Base-by-base conservation (phyloP, 2,113 vertebrate genomes). In the Todiramphus saurophagus region DNA sequence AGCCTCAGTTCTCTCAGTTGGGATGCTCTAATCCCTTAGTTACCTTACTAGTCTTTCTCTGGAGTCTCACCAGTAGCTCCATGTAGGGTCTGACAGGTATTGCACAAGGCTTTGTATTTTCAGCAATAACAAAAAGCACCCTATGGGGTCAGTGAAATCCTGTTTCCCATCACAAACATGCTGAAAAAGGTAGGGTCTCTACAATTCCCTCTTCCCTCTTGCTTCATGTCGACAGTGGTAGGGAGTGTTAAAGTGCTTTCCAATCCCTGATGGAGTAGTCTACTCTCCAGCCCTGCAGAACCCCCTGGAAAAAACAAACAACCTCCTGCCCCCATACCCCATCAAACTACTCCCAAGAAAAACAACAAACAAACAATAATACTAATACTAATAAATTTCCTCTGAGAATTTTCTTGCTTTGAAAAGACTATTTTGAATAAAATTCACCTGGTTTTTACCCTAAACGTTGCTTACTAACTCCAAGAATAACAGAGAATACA, bases 271-370 rank as follows among this genome's bases (percentile, higher is more conserved):
- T 31, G 44, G 43, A 53, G 35, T 7, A 3, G 8, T 27, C 35
- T 75, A 1, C 24, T 59, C 8, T 81, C 18, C 20, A 69, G 28
- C 13, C 53, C 56, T 86, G 48, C 51, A 58, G 72, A 81, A 56
- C 7, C 17, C 6, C 15, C 37, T 39, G 16, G 53, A 62, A 63
- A 60, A 80, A 27, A 3, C 31, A 55, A 55, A 62, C 27, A 53
- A 7, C 16, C 9, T 53, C 51, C 14, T 53, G 9, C 3, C 5
- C 7, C 3, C 16, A n/a, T 37, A 10, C 5, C 4, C 20, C 10
- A 28, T 16, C 11, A 44, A 67, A 19, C 15, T 48, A 16, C 13
- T 27, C n/a, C 28, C 5, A 11, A 35, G n/a, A 39, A 84, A 63
- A 62, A 35, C 14, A 62, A 64, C 21, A 46, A 67, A 24, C 7